Conservation (phyloP, 2,888 invertebrate species). For the Daptonema setosum region DNA sequence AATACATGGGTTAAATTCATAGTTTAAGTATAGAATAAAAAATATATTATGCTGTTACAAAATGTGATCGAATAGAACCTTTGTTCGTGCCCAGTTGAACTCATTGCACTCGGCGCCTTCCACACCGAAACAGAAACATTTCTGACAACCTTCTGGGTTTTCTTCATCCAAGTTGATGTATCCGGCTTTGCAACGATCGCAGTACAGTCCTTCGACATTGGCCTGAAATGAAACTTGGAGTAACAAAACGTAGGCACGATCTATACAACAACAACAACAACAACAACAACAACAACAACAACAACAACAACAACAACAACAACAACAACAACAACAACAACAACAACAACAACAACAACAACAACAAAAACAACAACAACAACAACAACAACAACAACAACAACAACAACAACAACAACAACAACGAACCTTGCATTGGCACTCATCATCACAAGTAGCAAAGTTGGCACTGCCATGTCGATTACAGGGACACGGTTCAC, state of each 20-base stretch:
- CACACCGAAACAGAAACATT: conserved; percentile 76
- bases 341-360: no score
- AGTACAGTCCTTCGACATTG: conserved; percentile 62
- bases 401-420: no score
- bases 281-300: no score
- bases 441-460: conserved; percentile 38
- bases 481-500: conserved; percentile 66
- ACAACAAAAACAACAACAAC: no score
- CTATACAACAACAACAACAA: no score
- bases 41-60: no score
- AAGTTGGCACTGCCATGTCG: conserved; percentile 36
- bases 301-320: no score
- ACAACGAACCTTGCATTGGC: conserved; percentile 37
- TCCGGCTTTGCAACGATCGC: conserved; percentile 61
- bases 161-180: conserved; percentile 50
- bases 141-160: conserved; percentile 55
- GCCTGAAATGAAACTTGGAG: conserved; percentile 31
- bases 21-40: no score
- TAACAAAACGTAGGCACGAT: not conserved
- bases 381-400: no score
- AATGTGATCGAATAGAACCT: no score
- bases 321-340: no score
- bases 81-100: conserved; percentile 12
- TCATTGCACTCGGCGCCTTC: conserved; percentile 42
- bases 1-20: no score